A percentile compares a stretch with the other conserved stretches of the same genome.
phyloP scores from a whole-genome alignment of 2,888 invertebrate genomes.

The Abrostola triplasia region DNA sequence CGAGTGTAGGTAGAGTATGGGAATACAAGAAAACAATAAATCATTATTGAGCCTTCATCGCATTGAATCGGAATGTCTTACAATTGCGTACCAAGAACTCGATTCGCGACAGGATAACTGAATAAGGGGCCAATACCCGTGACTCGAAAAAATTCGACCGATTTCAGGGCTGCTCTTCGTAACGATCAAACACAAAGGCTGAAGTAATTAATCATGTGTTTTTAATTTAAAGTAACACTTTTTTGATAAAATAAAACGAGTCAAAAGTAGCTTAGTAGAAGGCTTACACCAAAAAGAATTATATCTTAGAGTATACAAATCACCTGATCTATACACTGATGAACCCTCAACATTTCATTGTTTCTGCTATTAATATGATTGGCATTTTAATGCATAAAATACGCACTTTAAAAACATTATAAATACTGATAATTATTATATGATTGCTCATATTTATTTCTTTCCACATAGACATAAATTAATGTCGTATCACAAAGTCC shows the following conservation, averaged over 20 bases:
- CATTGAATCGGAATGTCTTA: conserved; percentile 68
- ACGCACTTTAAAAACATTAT: not conserved
- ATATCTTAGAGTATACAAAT: no score
- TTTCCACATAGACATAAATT: conserved; percentile 10
- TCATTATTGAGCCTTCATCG: conserved; percentile 65
- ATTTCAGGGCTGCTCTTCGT: conserved; percentile 56
- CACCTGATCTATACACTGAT: no score
- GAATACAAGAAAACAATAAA: conserved; percentile 62
- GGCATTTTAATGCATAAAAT: no score
- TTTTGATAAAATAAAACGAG: no score
- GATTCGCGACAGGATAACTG: conserved; percentile 75
- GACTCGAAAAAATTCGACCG: conserved; percentile 75
- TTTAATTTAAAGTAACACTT: no score
- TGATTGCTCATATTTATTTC: not conserved
- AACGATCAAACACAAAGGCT: not conserved
- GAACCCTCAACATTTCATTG: no score
- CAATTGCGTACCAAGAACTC: conserved; percentile 78
- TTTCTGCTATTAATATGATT: no score
- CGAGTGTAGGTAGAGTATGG: conserved; percentile 17
- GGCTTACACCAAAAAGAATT: no score
- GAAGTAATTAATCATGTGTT: not conserved
- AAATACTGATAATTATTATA: not conserved
- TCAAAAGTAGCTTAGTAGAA: no score
- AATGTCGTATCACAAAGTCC: conserved; percentile 25
- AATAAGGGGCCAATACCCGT: conserved; percentile 72